Conservation (phyloP, 2,888 invertebrate genomes). For the Erebia ligea region DNA sequence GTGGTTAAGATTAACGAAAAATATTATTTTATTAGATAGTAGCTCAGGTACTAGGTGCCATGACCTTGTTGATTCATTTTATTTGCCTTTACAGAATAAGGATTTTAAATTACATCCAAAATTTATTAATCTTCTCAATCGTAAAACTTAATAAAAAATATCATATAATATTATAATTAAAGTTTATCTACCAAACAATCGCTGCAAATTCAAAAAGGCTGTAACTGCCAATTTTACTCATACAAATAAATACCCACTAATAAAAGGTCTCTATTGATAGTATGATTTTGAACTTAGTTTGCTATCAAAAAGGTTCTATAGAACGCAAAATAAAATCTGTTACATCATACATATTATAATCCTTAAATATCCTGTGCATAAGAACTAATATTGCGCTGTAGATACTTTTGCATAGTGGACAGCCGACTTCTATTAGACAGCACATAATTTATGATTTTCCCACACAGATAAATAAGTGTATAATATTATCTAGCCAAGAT, state of each 20-base stretch:
- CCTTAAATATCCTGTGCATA: conserved; percentile 12
- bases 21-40: no score
- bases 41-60: background rate
- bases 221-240: conserved; percentile 20
- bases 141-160: conserved; percentile 7
- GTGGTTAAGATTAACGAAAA: no score
- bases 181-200: conserved; percentile 15
- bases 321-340: background rate
- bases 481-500: conserved; percentile 23
- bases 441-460: conserved; percentile 36
- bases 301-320: background rate
- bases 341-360: background rate
- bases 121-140: conserved; percentile 1
- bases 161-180: background rate
- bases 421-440: background rate
- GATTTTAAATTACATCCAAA: background rate
- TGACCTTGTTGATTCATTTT: background rate
- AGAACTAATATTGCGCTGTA: conserved; percentile 14
- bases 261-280: background rate
- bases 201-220: conserved; percentile 3
- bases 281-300: conserved; percentile 4
- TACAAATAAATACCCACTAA: background rate
- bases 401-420: conserved; percentile 20
- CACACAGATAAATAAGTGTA: conserved; percentile 35
- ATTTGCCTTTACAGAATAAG: conserved; percentile 4